Percentiles rank a stretch among this genome's conserved stretches.
Evolutionary conservation across 2,888 invertebrate species (phyloP).

Genomic region (Pristionchus arcanus): DNA sequence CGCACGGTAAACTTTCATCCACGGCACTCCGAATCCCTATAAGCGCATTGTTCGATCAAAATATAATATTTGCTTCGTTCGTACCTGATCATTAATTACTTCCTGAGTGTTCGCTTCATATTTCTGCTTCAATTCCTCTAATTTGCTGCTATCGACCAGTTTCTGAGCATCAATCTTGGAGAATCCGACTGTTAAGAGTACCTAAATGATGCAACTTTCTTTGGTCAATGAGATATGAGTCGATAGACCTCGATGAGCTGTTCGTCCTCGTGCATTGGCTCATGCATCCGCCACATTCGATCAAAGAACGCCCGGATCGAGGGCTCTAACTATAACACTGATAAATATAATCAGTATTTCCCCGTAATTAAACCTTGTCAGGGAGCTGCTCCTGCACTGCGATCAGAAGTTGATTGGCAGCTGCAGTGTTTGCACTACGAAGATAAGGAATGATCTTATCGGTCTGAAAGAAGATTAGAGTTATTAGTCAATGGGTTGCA

Average conservation of each 20-base stretch:
- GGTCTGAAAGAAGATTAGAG: background rate
- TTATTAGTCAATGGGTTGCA: background rate
- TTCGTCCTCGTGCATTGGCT: background rate
- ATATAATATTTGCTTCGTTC: background rate
- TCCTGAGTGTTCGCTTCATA: background rate
- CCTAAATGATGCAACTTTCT: background rate
- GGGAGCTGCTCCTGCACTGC: background rate
- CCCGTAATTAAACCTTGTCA: background rate
- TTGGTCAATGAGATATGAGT: too few species aligned
- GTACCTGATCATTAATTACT: background rate
- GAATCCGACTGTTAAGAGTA: background rate
- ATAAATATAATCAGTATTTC: background rate
- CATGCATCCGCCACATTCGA: background rate
- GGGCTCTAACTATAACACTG: background rate
- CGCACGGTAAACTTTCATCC: background rate
- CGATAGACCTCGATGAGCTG: background rate
- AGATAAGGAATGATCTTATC: background rate
- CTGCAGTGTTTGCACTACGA: background rate
- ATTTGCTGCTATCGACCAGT: background rate
- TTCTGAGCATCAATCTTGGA: too few species aligned
- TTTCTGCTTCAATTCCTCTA: background rate
- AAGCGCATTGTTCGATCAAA: background rate
- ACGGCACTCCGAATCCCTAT: background rate
- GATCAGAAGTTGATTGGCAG: background rate
- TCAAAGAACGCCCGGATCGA: background rate